Evolutionary conservation across 2,113 vertebrate genomes (phyloP).

Genomic region (Semnopithecus entellus): DNA sequence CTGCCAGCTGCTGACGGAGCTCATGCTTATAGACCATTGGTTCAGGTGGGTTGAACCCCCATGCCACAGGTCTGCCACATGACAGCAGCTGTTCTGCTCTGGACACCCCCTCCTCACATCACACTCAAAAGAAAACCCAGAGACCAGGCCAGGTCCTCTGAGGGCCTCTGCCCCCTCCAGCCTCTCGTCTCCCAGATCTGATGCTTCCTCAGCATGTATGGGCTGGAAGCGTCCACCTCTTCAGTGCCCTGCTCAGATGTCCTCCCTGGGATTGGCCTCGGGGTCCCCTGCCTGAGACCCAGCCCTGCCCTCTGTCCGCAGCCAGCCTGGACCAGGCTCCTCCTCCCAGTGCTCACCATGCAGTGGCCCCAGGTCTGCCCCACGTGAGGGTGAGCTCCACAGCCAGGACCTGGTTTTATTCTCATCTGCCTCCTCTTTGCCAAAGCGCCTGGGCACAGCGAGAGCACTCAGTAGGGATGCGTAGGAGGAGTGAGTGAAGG

Average conservation of each 20-base stretch:
- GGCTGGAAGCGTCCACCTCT: background rate
- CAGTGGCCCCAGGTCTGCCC: background rate
- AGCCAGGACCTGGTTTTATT: background rate
- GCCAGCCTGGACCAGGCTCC: background rate
- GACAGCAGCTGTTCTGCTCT: background rate
- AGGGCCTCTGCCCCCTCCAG: background rate
- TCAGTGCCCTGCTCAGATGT: background rate
- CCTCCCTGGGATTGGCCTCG: background rate
- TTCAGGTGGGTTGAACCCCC: background rate
- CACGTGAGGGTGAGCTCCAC: background rate
- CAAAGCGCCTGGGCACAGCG: background rate
- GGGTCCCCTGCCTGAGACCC: background rate
- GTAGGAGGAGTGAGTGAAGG: background rate
- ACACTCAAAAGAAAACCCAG: background rate
- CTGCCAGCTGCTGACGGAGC: too few relatives aligned
- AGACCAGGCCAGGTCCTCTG: background rate
- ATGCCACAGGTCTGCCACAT: rapidly evolving
- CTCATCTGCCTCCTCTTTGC: background rate
- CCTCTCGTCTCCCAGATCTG: too few relatives aligned
- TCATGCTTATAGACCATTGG: background rate
- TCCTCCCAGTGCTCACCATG: background rate
- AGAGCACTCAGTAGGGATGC: background rate
- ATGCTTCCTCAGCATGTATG: too few relatives aligned
- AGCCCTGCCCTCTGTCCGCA: background rate
- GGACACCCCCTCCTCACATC: background rate